Base-by-base conservation (phyloP, 2,888 invertebrate genomes). In the Dugesia japonica region DNA sequence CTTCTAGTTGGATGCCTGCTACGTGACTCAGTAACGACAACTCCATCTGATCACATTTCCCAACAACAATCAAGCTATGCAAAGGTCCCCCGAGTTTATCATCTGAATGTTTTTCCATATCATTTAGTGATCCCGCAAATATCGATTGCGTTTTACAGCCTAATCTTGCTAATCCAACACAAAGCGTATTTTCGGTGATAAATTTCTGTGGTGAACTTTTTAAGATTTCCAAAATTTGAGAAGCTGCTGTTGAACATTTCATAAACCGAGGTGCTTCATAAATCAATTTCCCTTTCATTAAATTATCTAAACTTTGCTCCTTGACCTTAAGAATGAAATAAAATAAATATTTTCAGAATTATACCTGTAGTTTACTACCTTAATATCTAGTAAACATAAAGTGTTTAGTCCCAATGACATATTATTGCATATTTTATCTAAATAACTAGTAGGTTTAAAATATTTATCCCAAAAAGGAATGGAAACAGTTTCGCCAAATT, bases 401-500 rank as follows among this genome's bases (percentile, higher is more conserved):
- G 98, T 97, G 82, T 99, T 98, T 82, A 95, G 87, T 79, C 91
- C 91, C 83, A 90, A 89, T 78, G 87, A 86, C 82, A 88, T 89
- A 85, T 99, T 99, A 28, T 87, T 87, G 78, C 88, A 84, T 80
- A 98, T 94, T 87, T 93, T 95, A 80, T 92, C 90, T 86, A 90
- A 93, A 85, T 94, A 98, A 85, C 95, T 97, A 80, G 92, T 91
- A 0, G 97, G 97, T 78, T 79, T 80, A 94, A 94, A 97, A 28
- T 87, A 89, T 20, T 93, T 92, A 27, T 90, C 92, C 97, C 98
- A 98, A 83, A 91, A 94, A 0, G 95, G 95, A 83, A 99, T 94
- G 0, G 98, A 99, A 71, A 99, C 90, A 0, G 93, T 93, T 87
- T 97, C 95, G 1, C 98, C 98, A 87, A 92, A 99, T 82, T 89